Base-by-base conservation (phyloP, 1,140 invertebrate species). In the Aplysia californica region DNA sequence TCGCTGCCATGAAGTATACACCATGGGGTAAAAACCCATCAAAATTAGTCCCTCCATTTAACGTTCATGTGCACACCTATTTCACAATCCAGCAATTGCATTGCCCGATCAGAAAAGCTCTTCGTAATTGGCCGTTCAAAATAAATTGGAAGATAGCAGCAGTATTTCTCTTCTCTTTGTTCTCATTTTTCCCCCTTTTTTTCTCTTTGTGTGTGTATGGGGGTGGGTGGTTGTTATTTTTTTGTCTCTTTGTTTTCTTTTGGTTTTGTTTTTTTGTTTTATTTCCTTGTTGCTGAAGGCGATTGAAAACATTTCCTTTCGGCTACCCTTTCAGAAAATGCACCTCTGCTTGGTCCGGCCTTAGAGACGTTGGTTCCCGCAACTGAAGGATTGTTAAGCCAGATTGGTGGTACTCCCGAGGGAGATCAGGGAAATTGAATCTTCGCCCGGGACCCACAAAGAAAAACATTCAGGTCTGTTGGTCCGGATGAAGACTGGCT, bases 371-470 rank as follows among this genome's bases (percentile, higher is more conserved):
- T 39, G 65, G 65, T 67, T 35, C 65, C 20, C 35, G 20, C n/a
- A n/a, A 67, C 33, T 23, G 36, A 64, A 15, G 67, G 41, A 69
- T 69, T 69, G 67, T 69, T 69, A 31, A 69, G 41, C 67, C 23
- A 26, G 67, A 69, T 69, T 69, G 67, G 67, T 44, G 26, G 23
- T 15, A n/a, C 33, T 69, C 67, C 26, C 67, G 5, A 15, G 67
- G 41, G 67, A 69, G 67, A 69, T 69, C 67, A 55, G 67, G 67
- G 67, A 69, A 69, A 69, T 69, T 69, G 67, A 69, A 69, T 69
- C 67, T 44, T 69, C 41, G 44, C 67, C 1, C 23, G 55, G 67
- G 33, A 50, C 67, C 67, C 44, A 39, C 44, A 50, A 69, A 44
- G 35, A 69, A 59, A 69, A 69, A 69, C 38, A 69, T 50, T 50